Percentiles rank a stretch among this genome's conserved stretches.
Evolutionary conservation across 1,140 invertebrate genomes (phyloP).

Genomic region (Drosophila murphyi): DNA sequence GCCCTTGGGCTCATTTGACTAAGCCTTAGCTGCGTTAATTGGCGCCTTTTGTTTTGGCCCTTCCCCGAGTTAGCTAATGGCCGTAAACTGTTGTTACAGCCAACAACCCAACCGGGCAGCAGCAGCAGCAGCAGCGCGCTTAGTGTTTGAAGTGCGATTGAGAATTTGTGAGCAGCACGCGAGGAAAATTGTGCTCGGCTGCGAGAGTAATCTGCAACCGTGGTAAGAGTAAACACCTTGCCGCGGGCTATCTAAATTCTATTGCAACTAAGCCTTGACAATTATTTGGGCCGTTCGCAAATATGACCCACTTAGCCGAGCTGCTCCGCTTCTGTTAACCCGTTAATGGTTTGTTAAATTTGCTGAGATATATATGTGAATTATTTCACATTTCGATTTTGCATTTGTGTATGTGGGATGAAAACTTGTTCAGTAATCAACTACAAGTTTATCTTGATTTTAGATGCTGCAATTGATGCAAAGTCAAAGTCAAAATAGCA

Average conservation of each 20-base stretch:
- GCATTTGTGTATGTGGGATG: too few species aligned
- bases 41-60: slow-evolving; percentile 71
- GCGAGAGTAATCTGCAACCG: slow-evolving; percentile 55
- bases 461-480: too few species aligned
- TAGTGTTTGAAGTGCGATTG: slow-evolving; percentile 70
- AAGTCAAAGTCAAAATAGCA: too few species aligned
- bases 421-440: too few species aligned
- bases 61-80: slow-evolving; percentile 64
- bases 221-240: slow-evolving; percentile 40
- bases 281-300: slow-evolving; percentile 10
- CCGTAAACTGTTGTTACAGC: slow-evolving; percentile 53
- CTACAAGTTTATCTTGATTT: too few species aligned
- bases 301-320: slow-evolving; percentile 16
- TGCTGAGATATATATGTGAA: not conserved
- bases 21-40: slow-evolving; percentile 71
- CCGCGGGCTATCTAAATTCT: slow-evolving; percentile 15
- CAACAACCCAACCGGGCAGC: slow-evolving; percentile 5
- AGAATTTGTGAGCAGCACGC: slow-evolving; percentile 60
- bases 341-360: slow-evolving; percentile 1
- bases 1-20: slow-evolving; percentile 55
- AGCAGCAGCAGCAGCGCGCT: slow-evolving; percentile 19
- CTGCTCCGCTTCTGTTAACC: not conserved
- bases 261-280: slow-evolving; percentile 24
- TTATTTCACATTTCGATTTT: too few species aligned
- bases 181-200: not conserved